phyloP scores from a whole-genome alignment of 2,797 vertebrate genomes.

The Sciurus carolinensis region DNA sequence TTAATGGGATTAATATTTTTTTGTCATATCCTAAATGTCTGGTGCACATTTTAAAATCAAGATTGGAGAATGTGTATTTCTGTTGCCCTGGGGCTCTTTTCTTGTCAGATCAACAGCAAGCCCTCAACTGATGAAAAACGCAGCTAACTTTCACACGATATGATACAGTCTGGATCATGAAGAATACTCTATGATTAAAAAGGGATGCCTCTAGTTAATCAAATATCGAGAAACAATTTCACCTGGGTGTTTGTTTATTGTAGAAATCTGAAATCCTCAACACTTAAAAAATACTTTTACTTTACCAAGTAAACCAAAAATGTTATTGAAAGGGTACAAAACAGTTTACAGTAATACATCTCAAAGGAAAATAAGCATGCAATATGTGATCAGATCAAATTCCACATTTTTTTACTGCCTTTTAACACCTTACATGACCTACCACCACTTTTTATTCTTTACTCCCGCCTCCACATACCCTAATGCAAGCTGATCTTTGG shows the following conservation, averaged over 20 bases:
- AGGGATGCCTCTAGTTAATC: background rate
- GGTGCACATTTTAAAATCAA: slow-evolving; percentile 42
- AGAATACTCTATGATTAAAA: background rate
- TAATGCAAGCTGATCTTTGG: background rate
- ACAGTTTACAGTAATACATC: background rate
- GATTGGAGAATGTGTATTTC: slow-evolving; percentile 64
- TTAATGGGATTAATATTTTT: slow-evolving; percentile 73
- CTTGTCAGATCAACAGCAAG: slow-evolving; percentile 80
- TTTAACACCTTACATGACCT: background rate
- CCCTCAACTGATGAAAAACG: slow-evolving; percentile 56
- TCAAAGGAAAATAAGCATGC: background rate
- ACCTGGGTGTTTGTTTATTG: background rate
- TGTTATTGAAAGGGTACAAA: background rate
- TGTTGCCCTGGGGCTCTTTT: slow-evolving; percentile 28
- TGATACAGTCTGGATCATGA: background rate
- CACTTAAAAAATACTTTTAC: background rate
- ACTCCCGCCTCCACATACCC: background rate
- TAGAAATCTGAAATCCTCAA: background rate
- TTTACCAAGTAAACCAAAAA: slow-evolving; percentile 43
- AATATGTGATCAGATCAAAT: background rate
- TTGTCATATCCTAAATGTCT: slow-evolving; percentile 3
- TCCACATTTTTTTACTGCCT: background rate
- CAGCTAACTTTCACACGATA: slow-evolving; percentile 61
- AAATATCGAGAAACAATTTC: slow-evolving; percentile 15
- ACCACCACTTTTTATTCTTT: background rate